Evolutionary conservation across 2,888 invertebrate genomes (phyloP), one percentile per base, ranked within the genome.

Genomic region (Apamea crenata): DNA sequence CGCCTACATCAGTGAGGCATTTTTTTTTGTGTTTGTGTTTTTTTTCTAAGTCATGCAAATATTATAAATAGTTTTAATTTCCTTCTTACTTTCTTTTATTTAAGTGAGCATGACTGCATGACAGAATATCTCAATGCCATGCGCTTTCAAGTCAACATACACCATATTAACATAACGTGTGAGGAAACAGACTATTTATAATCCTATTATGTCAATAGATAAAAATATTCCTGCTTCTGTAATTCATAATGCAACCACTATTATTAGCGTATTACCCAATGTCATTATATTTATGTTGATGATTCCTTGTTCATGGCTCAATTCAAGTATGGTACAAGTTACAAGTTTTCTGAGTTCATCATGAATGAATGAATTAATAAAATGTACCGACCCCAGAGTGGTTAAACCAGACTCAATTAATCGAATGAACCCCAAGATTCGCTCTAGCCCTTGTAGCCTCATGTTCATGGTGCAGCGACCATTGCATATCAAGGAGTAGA

Each of bases 301-400:
- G 84, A 82, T 74, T 84, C 80, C 84, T 50, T 82, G 16, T 50
- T 47, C 71, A 29, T 63, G 36, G 44, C 47, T 47, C 70, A 53
- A 61, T 63, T 72, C 25, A 10, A 25, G 7, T 44, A 16, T 4
- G 80, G 82, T 8, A 40, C 71, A 85, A 84, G 59, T 36, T 3
- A 85, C 6, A 36, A 67, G 78, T 25, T 40, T 59, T n/a, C 3
- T 4, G 40, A 5, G 36, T 25, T 65, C 2, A 32, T 40, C 7
- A 40, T 40, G 40, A 40, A 40, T 40, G 40, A 40, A 40, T 40
- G 40, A 40, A 36, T n/a, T n/a, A n/a, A n/a, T 36, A 5, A 5
- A 36, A 36, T 36, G 36, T 5, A 36, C 36, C 36, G 36, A 36
- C 5, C 36, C 36, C 36, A 36, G 36, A 36, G 36, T 5, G 36